Evolutionary conservation across 2,797 vertebrate species (phyloP).

Genomic region (Distichodus sexfasciatus): DNA sequence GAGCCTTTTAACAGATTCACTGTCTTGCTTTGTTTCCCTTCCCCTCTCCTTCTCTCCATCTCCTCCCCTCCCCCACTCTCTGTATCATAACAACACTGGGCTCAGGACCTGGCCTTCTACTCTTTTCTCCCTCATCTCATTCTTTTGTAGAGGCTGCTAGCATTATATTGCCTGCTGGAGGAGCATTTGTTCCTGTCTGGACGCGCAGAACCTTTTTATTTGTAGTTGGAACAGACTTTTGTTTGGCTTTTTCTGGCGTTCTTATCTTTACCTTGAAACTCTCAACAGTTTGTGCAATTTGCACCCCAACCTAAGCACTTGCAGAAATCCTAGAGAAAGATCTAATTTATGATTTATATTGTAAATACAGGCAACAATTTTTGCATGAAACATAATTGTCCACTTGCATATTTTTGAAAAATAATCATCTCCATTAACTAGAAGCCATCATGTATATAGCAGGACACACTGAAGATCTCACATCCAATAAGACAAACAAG

Average conservation of each 20-base stretch:
- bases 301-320: no score
- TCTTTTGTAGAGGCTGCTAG: slow-evolving; percentile 9
- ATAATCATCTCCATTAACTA: no score
- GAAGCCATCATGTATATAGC: not conserved
- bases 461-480: not conserved
- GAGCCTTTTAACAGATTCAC: slow-evolving; percentile 40
- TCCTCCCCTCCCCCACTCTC: not conserved
- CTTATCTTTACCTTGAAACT: not conserved
- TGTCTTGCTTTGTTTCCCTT: not conserved
- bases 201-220: slow-evolving; percentile 17
- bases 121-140: not conserved
- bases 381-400: not conserved
- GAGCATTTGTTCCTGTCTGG: slow-evolving; percentile 8
- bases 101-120: slow-evolving; percentile 19
- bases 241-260: slow-evolving; percentile 16
- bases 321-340: no score
- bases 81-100: slow-evolving; percentile 18
- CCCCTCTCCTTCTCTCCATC: not conserved
- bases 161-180: not conserved
- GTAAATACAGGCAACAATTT: no score
- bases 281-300: not conserved
- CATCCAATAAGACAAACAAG: slow-evolving; percentile 10
- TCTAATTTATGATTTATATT: no score
- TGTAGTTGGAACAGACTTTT: slow-evolving; percentile 6
- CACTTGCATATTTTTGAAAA: slow-evolving; percentile 1